These are phyloP conservation scores for Liposcelis brunnea DNA, from an alignment of 2,888 invertebrate species.

Conservation along the genomic window DNA sequence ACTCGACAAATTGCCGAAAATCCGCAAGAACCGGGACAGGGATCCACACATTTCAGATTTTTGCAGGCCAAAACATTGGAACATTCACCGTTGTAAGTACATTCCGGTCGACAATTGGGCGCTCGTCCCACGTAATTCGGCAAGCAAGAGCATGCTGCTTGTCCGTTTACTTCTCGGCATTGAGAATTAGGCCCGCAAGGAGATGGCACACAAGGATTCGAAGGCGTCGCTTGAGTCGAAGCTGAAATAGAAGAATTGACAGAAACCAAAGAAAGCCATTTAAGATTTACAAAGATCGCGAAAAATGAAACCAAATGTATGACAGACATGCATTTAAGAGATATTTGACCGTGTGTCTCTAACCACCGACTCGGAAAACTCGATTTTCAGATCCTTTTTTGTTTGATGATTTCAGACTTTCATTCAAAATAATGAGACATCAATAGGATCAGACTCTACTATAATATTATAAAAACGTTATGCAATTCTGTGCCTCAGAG, in stretches of 20 bases:
- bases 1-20: slow-evolving; percentile 64
- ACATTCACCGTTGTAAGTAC: slow-evolving; percentile 47
- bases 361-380: no score
- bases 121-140: slow-evolving; percentile 45
- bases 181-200: slow-evolving; percentile 50
- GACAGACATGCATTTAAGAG: slow-evolving; percentile 4
- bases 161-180: slow-evolving; percentile 41
- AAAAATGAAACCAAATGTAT: slow-evolving; percentile 8
- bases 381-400: no score
- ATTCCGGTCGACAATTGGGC: slow-evolving; percentile 46
- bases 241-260: slow-evolving; percentile 14
- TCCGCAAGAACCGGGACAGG: slow-evolving; percentile 66
- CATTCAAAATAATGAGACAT: no score
- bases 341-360: no score
- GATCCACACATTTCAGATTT: slow-evolving; percentile 53
- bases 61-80: slow-evolving; percentile 42
- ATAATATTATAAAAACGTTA: no score
- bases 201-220: slow-evolving; percentile 40
- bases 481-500: no score
- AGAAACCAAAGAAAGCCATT: slow-evolving; percentile 7
- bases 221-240: slow-evolving; percentile 19
- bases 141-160: slow-evolving; percentile 44
- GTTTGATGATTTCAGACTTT: no score
- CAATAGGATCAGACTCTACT: no score
- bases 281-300: no score